Evolutionary conservation across 2,888 invertebrate species (phyloP), one percentile per base, ranked within the genome.

Genomic region (Torymus auratus): DNA sequence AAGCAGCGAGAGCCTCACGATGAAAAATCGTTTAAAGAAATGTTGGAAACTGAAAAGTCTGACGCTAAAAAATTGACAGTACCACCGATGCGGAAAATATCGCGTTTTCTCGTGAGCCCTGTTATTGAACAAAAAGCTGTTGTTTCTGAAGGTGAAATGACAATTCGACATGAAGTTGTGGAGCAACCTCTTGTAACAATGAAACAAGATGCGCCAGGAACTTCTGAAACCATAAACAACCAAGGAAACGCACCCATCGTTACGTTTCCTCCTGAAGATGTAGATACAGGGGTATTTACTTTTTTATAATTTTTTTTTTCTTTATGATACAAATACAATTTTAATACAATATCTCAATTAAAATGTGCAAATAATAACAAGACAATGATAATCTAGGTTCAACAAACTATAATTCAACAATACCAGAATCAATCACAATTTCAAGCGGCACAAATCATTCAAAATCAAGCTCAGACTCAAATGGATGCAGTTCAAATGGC

Each of bases 101-200:
- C 96, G 52, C 92, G 96, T 78, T 96, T 96, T 91, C 93, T 96
- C 88, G 96, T 96, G 85, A 96, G 96, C 89, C 96, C 96, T 23
- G 96, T 96, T 1, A 92, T 95, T 53, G 94, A 94, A 87, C 93
- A 92, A 84, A 89, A 92, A 75, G 90, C 90, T 68, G 77, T 81
- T 23, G 60, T 81, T 2, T 72, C 78, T 10, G 82, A 80, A 69
- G 83, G 83, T 13, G 80, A 83, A 64, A 81, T 70, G 1, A 81
- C 68, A 12, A 76, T 83, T 58, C 75, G 78, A 23, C 80, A 81
- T n/a, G 56, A 83, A 60, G 80, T 83, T 23, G 76, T 80, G n/a
- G 83, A 83, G 50, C 76, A 77, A 15, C 10, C 55, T 12, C 15
- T 58, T 58, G 53, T 69, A 4, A 15, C 70, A 55, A 13, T 52